Evolutionary conservation across 2,797 vertebrate species (phyloP).

Genomic region (Sternarchorhynchus goeldii): DNA sequence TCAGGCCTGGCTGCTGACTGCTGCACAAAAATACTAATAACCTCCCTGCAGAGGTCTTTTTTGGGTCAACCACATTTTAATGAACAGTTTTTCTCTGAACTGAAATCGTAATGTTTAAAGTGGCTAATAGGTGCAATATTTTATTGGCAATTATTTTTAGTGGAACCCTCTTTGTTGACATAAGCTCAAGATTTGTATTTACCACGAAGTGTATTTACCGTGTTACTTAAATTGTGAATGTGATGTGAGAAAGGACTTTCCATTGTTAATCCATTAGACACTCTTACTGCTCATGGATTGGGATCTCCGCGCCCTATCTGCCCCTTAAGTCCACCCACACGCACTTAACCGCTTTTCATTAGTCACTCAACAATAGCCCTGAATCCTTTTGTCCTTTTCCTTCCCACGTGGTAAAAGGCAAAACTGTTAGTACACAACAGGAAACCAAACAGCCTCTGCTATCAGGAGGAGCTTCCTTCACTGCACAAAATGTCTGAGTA

Average conservation of each 20-base stretch:
- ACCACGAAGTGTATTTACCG: too few relatives aligned
- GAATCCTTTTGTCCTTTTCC: slow-evolving; percentile 70
- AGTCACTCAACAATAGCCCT: slow-evolving; percentile 21
- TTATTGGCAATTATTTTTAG: too few relatives aligned
- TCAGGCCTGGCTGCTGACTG: slow-evolving; percentile 24
- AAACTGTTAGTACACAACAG: slow-evolving; percentile 86
- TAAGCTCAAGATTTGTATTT: too few relatives aligned
- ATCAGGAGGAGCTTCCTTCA: slow-evolving; percentile 92
- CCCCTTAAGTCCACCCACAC: neutral
- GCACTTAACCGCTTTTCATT: neutral
- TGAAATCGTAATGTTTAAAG: too few relatives aligned
- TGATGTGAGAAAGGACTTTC: neutral
- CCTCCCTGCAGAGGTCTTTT: too few relatives aligned
- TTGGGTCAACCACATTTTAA: neutral
- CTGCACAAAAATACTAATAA: too few relatives aligned
- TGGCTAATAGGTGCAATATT: too few relatives aligned
- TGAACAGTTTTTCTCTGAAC: neutral
- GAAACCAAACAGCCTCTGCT: slow-evolving; percentile 86
- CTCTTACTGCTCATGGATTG: neutral
- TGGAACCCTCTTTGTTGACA: too few relatives aligned
- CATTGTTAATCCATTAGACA: neutral
- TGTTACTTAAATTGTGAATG: too few relatives aligned
- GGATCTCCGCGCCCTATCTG: neutral
- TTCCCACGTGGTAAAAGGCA: slow-evolving; percentile 66
- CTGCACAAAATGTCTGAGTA: slow-evolving; percentile 80